Evolutionary conservation across 2,113 vertebrate genomes (phyloP), one percentile per base, ranked within the genome.

Genomic region (Spilogale gracilis): DNA sequence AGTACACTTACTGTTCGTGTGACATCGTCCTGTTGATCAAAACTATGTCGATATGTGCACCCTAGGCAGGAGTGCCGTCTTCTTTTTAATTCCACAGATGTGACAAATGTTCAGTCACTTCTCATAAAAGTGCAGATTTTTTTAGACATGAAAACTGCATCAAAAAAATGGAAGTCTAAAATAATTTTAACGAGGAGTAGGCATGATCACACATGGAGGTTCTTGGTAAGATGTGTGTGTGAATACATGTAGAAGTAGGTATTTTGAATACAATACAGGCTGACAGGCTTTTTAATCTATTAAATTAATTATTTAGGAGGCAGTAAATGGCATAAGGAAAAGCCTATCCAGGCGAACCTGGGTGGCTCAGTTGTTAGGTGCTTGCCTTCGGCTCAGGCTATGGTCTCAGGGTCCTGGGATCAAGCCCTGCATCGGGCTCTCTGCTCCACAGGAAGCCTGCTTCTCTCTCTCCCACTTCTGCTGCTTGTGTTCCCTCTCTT

Each of bases 61-160:
- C 10, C 65, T 48, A 25, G 56, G 73, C 16, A 25, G n/a, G 54
- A 67, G 20, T 45, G 43, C 58, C 21, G 0, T 65, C 65, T 89
- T 43, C 50, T 71, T 52, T 69, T 50, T 58, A 67, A 12, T 58
- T 56, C 54, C 89, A 45, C 27, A 83, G 12, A 54, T 76, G 10
- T 45, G n/a, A 23, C 9, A 74, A 43, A 52, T 30, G 9, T 61
- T 67, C 27, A 21, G 1, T 43, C 79, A 45, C 32, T 79, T 82
- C 61, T 79, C 67, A 43, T 30, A 61, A 67, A 94, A 67, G 9
- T 50, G 3, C 52, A 88, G 20, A 50, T 9, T 87, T 93, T 89
- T 10, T 88, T 48, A 88, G n/a, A n/a, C 76, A 60, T 54, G 85
- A 86, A 86, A 83, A 94, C 9, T 25, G 71, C 38, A 79, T 93